Evolutionary conservation across 1,140 invertebrate genomes (phyloP), one percentile per base, ranked within the genome.

Genomic region (Drosophila lacteicornis): DNA sequence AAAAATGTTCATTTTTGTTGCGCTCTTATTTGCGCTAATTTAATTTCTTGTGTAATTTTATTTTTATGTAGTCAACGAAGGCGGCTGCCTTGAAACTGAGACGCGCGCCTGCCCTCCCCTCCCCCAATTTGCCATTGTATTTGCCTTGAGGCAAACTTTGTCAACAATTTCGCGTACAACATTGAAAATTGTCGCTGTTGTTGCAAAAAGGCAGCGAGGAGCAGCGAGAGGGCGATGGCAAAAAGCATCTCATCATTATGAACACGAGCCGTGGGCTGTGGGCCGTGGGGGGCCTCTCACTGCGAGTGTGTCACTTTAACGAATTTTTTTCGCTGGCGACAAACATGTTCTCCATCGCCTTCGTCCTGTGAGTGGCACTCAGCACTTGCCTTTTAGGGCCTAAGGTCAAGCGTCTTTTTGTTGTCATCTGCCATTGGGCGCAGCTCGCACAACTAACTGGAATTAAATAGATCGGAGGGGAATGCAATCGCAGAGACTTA

Each of bases 21-120:
- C 79, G 56, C 80, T 84, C 80, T 80, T 88, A 83, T 84, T 87
- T 88, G 80, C 84, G 84, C 84, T 88, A 90, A 88, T 88, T 88
- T 88, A 78, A 88, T 88, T 88, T 84, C 85, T 90, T 84, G 81
- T 90, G 84, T 90, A 88, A 88, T 88, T 88, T 84, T 79, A 84
- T 88, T 88, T 88, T 88, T 88, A 87, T 87, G 84, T 87, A 78
- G 83, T 77, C 84, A 71, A 75, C 80, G 74, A 74, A 75, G 75
- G 75, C 61, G 69, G 58, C 76, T 87, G 85, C 84, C 84, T 88
- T 90, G 84, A 90, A 88, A 90, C 80, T 90, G 84, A 88, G 77
- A 78, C 63, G 50, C 27, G 19, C 30, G 4, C n/a, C 50, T 4
- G 8, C n/a, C 27, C 27, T 4, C 17, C n/a, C 27, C 17, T 40